These are phyloP conservation scores for Scrobipalpa atriplicella DNA, from an alignment of 2,888 invertebrate species.

Conservation along the genomic window DNA sequence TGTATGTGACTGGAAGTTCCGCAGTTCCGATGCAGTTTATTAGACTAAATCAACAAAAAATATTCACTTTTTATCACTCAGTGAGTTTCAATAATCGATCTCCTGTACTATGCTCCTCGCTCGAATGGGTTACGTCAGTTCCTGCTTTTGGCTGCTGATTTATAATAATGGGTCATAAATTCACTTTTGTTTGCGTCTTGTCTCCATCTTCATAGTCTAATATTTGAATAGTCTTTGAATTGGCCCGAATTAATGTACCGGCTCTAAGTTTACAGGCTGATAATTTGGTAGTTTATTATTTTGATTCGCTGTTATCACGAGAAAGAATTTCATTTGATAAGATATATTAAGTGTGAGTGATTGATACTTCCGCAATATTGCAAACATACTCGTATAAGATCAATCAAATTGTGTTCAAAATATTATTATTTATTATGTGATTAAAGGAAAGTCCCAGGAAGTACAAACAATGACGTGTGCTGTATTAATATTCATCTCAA, in stretches of 20 bases:
- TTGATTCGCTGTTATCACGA: background rate
- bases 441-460: background rate
- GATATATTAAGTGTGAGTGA: background rate
- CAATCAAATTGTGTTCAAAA: too few relatives aligned
- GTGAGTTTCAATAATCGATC: background rate
- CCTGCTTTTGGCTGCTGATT: constrained; percentile 51
- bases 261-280: background rate
- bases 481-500: background rate
- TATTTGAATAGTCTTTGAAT: background rate
- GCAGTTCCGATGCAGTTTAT: too few relatives aligned
- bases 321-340: background rate
- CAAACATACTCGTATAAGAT: background rate
- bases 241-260: background rate
- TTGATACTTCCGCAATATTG: background rate
- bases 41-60: too few relatives aligned
- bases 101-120: background rate
- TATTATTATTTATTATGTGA: background rate
- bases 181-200: constrained; percentile 38
- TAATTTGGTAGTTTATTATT: too few relatives aligned
- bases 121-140: constrained; percentile 48
- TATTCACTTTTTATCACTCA: background rate
- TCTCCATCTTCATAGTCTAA: constrained; percentile 19
- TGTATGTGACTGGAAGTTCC: too few relatives aligned
- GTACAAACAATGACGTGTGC: background rate
- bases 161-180: constrained; percentile 53